A percentile compares a stretch with the other conserved stretches of the same genome.
Evolutionary conservation across 1,140 invertebrate genomes (phyloP).

Genomic region (Periplaneta americana): DNA sequence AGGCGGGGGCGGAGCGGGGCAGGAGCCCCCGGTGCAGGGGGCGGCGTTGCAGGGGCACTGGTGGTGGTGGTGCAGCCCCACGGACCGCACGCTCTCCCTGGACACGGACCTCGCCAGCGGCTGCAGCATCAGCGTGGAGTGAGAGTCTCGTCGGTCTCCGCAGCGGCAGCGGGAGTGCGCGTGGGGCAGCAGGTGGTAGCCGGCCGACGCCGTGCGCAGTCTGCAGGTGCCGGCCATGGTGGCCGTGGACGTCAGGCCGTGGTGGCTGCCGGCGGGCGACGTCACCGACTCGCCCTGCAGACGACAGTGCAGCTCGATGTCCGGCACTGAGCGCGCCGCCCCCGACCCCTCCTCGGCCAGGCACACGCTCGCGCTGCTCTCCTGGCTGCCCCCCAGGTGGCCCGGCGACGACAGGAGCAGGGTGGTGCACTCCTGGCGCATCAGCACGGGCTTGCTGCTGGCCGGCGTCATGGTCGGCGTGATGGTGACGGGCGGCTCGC

Average conservation of each 20-base stretch:
- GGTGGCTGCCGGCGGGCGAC: constrained; percentile 14
- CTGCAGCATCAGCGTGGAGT: constrained; percentile 65
- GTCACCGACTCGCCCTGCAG: constrained; percentile 23
- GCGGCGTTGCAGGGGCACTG: constrained; percentile 48
- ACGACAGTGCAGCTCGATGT: constrained; percentile 80
- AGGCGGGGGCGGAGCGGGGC: constrained; percentile 45
- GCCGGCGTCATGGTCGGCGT: constrained; percentile 15
- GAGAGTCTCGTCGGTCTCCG: constrained; percentile 65
- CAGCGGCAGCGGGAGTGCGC: constrained; percentile 47
- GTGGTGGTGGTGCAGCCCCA: constrained; percentile 45
- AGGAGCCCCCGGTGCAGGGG: constrained; percentile 26
- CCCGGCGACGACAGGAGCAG: constrained; percentile 49
- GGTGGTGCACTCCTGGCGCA: constrained; percentile 76
- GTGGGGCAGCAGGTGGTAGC: constrained; percentile 34
- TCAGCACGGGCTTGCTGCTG: constrained; percentile 57
- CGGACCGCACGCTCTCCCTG: constrained; percentile 55
- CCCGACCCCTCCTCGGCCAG: constrained; percentile 51
- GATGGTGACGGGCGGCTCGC: constrained; percentile 32
- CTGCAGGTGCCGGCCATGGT: not conserved
- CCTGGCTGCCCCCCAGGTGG: constrained; percentile 65
- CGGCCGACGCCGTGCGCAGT: not conserved
- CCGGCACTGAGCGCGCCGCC: constrained; percentile 77
- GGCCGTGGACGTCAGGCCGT: constrained; percentile 44
- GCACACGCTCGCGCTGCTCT: constrained; percentile 54
- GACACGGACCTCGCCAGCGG: constrained; percentile 62